phyloP scores from a whole-genome alignment of 2,888 invertebrate genomes.

The Noctua fimbriata region DNA sequence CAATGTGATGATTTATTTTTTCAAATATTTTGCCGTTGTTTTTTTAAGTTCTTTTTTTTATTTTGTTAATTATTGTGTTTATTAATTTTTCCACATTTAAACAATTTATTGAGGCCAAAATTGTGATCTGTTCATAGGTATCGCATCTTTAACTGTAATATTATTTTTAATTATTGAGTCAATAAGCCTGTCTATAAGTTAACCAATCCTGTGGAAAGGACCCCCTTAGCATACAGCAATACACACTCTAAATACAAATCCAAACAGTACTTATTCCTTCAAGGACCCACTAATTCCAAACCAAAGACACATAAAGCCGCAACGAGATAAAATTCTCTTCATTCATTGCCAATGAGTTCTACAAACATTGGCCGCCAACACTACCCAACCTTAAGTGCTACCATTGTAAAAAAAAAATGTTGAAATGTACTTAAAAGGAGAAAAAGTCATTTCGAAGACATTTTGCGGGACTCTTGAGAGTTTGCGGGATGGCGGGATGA shows the following conservation, averaged over 20 bases:
- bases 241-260: slow-evolving; percentile 44
- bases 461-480: slow-evolving; percentile 87
- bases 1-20: not conserved
- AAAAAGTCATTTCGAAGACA: slow-evolving; percentile 87
- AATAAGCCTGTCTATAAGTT: no score
- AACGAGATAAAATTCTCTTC: slow-evolving; percentile 55
- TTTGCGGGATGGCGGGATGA: slow-evolving; percentile 79
- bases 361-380: slow-evolving; percentile 62
- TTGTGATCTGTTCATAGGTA: not conserved
- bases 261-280: slow-evolving; percentile 57
- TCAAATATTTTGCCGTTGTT: not conserved
- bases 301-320: slow-evolving; percentile 61
- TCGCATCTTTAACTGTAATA: not conserved
- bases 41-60: no score
- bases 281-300: slow-evolving; percentile 53
- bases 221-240: slow-evolving; percentile 16
- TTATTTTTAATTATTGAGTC: no score
- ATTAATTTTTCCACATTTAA: not conserved
- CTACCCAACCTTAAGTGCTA: slow-evolving; percentile 76
- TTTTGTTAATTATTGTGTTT: not conserved
- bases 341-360: slow-evolving; percentile 50
- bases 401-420: slow-evolving; percentile 81
- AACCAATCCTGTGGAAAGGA: not conserved
- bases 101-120: not conserved
- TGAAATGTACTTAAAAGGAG: slow-evolving; percentile 84